A percentile compares a stretch with the other conserved stretches of the same genome.
phyloP scores from a whole-genome alignment of 2,888 invertebrate genomes.

The Agonopterix arenella region DNA sequence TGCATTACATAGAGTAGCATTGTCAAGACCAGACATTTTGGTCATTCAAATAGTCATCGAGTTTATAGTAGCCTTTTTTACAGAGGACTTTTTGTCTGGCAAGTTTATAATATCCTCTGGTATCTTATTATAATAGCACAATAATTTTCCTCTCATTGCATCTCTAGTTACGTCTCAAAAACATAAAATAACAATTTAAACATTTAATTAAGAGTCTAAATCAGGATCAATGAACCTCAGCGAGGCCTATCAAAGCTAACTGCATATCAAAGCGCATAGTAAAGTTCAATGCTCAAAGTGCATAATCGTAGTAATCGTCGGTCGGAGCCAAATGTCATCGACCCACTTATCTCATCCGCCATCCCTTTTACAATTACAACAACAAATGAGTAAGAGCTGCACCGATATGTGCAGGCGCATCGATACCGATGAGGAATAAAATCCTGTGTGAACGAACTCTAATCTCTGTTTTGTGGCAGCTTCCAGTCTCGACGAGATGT shows the following conservation, averaged over 20 bases:
- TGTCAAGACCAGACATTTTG: too few species aligned
- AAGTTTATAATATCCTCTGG: too few species aligned
- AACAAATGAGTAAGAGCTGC: constrained; percentile 75
- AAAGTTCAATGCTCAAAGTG: constrained; percentile 76
- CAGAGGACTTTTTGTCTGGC: too few species aligned
- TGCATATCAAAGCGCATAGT: constrained; percentile 53
- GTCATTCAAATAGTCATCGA: too few species aligned
- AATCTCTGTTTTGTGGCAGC: constrained; percentile 72
- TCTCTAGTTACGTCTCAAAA: too few species aligned
- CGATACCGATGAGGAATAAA: constrained; percentile 72
- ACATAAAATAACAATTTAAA: too few species aligned
- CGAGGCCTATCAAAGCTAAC: constrained; percentile 45
- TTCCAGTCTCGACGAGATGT: constrained; percentile 58
- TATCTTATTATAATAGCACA: too few species aligned
- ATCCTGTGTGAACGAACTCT: constrained; percentile 77
- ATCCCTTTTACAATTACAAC: constrained; percentile 77
- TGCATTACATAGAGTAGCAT: too few species aligned
- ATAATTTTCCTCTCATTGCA: too few species aligned
- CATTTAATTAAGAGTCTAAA: constrained; percentile 1
- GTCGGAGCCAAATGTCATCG: constrained; percentile 74
- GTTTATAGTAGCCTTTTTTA: too few species aligned
- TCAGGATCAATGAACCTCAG: constrained; percentile 10
- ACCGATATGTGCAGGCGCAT: constrained; percentile 61
- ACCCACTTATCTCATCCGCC: constrained; percentile 76
- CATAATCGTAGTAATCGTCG: constrained; percentile 72